Evolutionary conservation across 2,797 vertebrate genomes (phyloP), one percentile per base, ranked within the genome.

Genomic region (Falco peregrinus): DNA sequence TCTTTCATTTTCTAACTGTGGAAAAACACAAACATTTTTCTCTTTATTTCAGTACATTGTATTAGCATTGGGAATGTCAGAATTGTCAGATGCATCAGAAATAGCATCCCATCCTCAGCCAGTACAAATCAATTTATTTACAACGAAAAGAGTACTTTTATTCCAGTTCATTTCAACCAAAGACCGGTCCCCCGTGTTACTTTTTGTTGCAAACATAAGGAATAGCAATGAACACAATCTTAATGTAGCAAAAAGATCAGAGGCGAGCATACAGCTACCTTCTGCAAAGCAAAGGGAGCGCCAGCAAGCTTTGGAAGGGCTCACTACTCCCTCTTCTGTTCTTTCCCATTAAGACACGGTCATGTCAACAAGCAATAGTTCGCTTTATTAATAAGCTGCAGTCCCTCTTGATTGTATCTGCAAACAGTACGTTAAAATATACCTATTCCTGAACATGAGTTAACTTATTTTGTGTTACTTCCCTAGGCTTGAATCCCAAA

Each of bases 401-500:
- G 28, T 56, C 26, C 33, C 24, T 65, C 81, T 54, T 65, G 60
- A 87, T 80, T 8, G 5, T 26, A 9, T n/a, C 61, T 63, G 48
- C 16, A 83, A 80, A 7, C 11, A 8, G 7, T 12, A 69, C 19
- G 17, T 80, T 88, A 54, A 95, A 92, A 93, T 31, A 87, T 3
- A 59, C 17, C 39, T 29, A 11, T 25, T 56, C 48, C 53, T 79
- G n/a, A 39, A 31, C 21, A 25, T 14, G 13, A 50, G 43, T 56
- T 82, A 87, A 91, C 37, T 43, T 50, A 84, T 78, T 89, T 84
- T 76, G 37, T 89, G 13, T 93, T 93, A 92, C 51, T 95, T 84
- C 59, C 94, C 79, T 47, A 99, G 99, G 97, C 98, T 99, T 94
- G 99, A 99, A 98, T 98, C 99, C 87, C 99, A 99, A 97, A 99